Evolutionary conservation across 2,113 vertebrate genomes (phyloP).

Genomic region (Brachionichthys hirsutus): DNA sequence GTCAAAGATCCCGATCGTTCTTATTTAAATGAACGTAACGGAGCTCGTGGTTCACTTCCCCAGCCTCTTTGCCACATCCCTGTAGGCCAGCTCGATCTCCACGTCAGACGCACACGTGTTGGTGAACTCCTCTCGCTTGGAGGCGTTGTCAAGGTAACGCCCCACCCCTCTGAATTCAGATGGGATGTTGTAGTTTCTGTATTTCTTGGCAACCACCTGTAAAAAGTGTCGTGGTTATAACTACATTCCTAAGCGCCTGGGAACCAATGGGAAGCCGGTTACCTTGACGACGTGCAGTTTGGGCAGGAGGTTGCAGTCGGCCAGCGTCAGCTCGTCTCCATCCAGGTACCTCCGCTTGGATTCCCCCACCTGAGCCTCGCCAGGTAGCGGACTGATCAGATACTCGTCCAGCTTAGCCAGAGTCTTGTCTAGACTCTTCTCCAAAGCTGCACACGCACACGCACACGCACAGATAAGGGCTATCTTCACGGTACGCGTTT

Average conservation of each 20-base stretch:
- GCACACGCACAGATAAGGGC: not conserved
- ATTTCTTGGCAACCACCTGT: constrained; percentile 93
- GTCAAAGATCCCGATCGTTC: not conserved
- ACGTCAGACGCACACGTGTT: constrained; percentile 91
- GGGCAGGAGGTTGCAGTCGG: constrained; percentile 96
- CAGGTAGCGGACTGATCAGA: constrained; percentile 82
- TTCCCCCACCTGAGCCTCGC: constrained; percentile 63
- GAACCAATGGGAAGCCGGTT: constrained; percentile 5
- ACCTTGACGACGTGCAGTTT: constrained; percentile 98
- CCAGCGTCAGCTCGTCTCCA: constrained; percentile 90
- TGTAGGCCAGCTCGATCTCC: constrained; percentile 92
- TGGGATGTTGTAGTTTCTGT: constrained; percentile 91
- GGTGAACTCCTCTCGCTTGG: constrained; percentile 89
- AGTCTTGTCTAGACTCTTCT: constrained; percentile 86
- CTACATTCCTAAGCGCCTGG: not conserved
- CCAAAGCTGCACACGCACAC: constrained; percentile 76
- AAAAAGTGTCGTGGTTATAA: constrained; percentile 14
- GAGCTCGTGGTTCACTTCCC: constrained; percentile 70
- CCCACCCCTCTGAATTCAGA: constrained; percentile 87
- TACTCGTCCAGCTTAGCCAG: constrained; percentile 90
- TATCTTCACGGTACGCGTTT: too few species aligned
- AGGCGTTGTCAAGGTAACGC: constrained; percentile 91
- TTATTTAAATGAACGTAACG: too few species aligned
- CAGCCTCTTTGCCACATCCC: constrained; percentile 89
- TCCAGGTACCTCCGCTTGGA: constrained; percentile 91